Base-by-base conservation (phyloP, 2,113 vertebrate genomes). In the Blennius ocellaris region DNA sequence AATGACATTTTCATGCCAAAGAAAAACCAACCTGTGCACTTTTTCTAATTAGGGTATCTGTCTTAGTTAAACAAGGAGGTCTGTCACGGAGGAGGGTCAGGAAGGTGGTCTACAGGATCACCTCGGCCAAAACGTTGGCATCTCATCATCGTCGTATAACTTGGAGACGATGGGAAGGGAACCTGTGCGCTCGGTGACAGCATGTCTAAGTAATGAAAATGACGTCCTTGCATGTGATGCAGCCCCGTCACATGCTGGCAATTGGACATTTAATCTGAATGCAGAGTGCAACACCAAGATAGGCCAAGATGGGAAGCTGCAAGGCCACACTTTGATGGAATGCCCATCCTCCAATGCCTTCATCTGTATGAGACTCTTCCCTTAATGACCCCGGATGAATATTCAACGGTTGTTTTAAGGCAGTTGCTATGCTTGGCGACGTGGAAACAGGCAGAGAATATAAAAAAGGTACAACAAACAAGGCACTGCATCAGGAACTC, bases 351-450 rank as follows among this genome's bases (percentile, higher is more conserved):
- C 41, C 3, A 6, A 37, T 51, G 52, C 53, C 11, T 67, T 63
- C 8, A 48, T 73, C 56, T 68, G 36, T 71, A 66, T 55, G 36
- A 63, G 74, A 73, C 50, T 14, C 56, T 66, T 59, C 17, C 48
- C 38, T 39, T 57, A 62, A 76, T 75, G 53, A 77, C 10, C 12
- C 21, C 0, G 2, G 41, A 68, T 77, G 62, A 80, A 80, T 82
- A 88, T 78, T 80, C 69, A 73, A 43, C 64, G 40, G 21, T 17
- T 73, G 64, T 59, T 81, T 68, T 47, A 64, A 76, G 59, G 17
- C 15, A 36, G 37, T 30, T 0, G 9, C 37, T 55, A 7, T 39
- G 59, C 51, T 64, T n/a, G 15, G 53, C 8, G 5, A 48, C 7
- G 8, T 21, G 15, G 36, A 60, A 63, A 48, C 17, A 73, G 8